phyloP scores from a whole-genome alignment of 2,888 invertebrate species.

The Aporophyla nigra region DNA sequence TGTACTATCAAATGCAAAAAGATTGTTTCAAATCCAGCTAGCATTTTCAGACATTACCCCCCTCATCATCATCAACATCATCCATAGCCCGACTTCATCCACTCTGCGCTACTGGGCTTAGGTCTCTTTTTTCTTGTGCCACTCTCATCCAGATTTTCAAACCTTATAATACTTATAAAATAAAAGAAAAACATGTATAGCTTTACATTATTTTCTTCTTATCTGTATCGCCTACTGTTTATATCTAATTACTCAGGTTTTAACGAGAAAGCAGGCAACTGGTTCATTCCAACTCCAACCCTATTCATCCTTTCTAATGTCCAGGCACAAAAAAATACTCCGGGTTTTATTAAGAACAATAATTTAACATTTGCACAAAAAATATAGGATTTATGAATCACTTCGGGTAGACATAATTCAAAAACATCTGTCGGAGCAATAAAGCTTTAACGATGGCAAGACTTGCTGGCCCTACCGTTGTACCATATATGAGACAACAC shows the following conservation, averaged over 20 bases:
- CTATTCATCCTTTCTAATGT: conserved; percentile 41
- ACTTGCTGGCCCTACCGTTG: conserved; percentile 67
- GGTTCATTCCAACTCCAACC: background rate
- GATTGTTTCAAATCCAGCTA: too few relatives aligned
- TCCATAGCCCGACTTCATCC: too few relatives aligned
- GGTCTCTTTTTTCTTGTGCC: too few relatives aligned
- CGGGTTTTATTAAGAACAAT: conserved; percentile 67
- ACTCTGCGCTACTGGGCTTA: too few relatives aligned
- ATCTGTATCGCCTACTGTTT: background rate
- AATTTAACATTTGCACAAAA: conserved; percentile 72
- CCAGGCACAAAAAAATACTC: conserved; percentile 48
- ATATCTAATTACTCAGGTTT: background rate
- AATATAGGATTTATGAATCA: conserved; percentile 77
- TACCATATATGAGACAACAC: conserved; percentile 63
- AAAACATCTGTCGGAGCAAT: conserved; percentile 82
- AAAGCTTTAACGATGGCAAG: conserved; percentile 82
- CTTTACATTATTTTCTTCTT: background rate
- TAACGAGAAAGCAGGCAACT: conserved; percentile 1
- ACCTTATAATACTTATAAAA: background rate
- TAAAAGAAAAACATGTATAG: background rate
- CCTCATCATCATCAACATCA: too few relatives aligned
- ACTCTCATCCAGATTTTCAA: too few relatives aligned
- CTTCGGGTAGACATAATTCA: conserved; percentile 79
- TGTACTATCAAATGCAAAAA: too few relatives aligned
- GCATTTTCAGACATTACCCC: too few relatives aligned